A percentile compares a stretch with the other conserved stretches of the same genome.
Conservation (phyloP, 2,888 invertebrate species). For the Leuctra nigra region DNA sequence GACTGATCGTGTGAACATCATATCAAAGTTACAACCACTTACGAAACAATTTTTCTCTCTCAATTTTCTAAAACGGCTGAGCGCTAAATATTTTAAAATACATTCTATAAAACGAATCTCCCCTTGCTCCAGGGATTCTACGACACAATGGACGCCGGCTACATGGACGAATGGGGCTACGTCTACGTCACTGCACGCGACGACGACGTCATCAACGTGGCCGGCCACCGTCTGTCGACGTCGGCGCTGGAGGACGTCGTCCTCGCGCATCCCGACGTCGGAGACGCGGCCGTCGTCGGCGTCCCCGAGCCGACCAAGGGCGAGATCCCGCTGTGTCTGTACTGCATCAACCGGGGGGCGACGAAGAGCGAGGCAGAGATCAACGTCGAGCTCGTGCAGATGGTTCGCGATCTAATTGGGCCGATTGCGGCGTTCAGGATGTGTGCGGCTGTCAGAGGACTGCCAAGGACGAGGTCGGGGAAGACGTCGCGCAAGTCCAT, state of each 20-base stretch:
- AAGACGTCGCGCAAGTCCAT: slow-evolving; percentile 78
- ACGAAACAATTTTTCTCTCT: too few relatives aligned
- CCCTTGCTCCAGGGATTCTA: slow-evolving; percentile 63
- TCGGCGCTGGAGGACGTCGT: slow-evolving; percentile 87
- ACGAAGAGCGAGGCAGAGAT: slow-evolving; percentile 47
- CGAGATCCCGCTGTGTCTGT: slow-evolving; percentile 82
- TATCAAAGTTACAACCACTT: too few relatives aligned
- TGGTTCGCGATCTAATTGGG: slow-evolving; percentile 63
- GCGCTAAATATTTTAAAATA: too few relatives aligned
- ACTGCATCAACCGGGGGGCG: slow-evolving; percentile 61
- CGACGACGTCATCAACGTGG: slow-evolving; percentile 93
- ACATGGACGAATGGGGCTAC: slow-evolving; percentile 73
- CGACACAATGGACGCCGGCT: slow-evolving; percentile 94
- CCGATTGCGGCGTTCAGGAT: slow-evolving; percentile 85
- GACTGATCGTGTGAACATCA: too few relatives aligned
- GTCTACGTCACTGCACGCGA: slow-evolving; percentile 85
- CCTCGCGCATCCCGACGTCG: slow-evolving; percentile 74
- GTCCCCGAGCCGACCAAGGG: slow-evolving; percentile 87
- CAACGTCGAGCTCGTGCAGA: slow-evolving; percentile 47
- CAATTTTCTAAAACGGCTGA: too few relatives aligned
- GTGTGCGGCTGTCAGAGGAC: slow-evolving; percentile 67
- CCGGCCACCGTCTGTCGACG: slow-evolving; percentile 86
- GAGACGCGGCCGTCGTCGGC: slow-evolving; percentile 84
- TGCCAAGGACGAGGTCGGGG: slow-evolving; percentile 86
- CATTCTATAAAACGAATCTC: too few relatives aligned